Percentiles rank a stretch among this genome's conserved stretches.
phyloP scores from a whole-genome alignment of 2,888 invertebrate species.

The Labia minor region DNA sequence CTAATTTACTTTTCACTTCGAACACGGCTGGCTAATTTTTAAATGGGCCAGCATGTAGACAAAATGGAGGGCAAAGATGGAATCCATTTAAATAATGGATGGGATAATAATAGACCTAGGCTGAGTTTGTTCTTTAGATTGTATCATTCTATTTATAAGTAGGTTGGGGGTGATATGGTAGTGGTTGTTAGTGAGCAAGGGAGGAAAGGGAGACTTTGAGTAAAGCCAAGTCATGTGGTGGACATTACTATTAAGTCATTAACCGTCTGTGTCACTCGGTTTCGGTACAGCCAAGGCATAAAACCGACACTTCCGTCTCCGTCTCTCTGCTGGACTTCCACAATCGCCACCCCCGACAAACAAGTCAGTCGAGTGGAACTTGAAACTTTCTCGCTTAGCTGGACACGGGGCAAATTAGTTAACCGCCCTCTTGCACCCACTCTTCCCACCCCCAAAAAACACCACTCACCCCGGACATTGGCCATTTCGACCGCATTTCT shows the following conservation, averaged over 20 bases:
- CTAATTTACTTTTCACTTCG: too few relatives aligned
- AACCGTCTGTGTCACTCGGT: too few relatives aligned
- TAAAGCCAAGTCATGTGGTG: neutral
- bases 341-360: neutral
- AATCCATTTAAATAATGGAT: conserved; percentile 3
- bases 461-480: too few relatives aligned
- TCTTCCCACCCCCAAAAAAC: neutral
- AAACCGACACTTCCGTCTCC: too few relatives aligned
- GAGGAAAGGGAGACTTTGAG: too few relatives aligned
- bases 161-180: too few relatives aligned
- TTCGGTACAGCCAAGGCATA: too few relatives aligned
- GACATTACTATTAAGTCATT: conserved; percentile 5
- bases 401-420: neutral
- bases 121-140: neutral
- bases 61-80: neutral
- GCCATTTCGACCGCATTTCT: neutral
- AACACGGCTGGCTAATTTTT: too few relatives aligned
- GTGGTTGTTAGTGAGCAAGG: too few relatives aligned
- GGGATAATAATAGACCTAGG: neutral
- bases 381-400: conserved; percentile 8
- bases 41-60: too few relatives aligned
- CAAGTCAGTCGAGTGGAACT: neutral
- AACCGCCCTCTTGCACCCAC: too few relatives aligned
- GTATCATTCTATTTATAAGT: too few relatives aligned
- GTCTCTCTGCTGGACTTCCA: neutral